These are phyloP conservation scores for Agelas oroides DNA, from an alignment of 37 sponge, comb jelly and placozoan genomes.

Conservation along the genomic window DNA sequence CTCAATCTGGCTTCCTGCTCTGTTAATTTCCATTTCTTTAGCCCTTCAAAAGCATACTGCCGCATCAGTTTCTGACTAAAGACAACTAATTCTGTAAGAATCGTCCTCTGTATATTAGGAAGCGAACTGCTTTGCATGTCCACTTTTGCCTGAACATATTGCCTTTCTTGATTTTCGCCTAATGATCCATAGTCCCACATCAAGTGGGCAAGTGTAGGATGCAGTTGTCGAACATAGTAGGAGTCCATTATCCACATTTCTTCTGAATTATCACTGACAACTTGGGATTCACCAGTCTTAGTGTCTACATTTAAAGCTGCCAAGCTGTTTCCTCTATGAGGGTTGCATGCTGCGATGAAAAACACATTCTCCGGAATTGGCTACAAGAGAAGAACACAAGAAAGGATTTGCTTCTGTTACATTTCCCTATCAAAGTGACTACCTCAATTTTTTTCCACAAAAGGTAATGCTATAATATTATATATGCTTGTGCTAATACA, in stretches of 20 bases:
- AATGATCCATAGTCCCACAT: conserved; percentile 85
- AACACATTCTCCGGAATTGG: conserved; percentile 74
- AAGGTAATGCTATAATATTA: too few relatives aligned
- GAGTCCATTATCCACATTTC: conserved; percentile 60
- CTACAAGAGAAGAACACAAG: conserved; percentile 14
- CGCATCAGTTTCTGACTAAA: conserved; percentile 67
- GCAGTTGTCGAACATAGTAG: conserved; percentile 76
- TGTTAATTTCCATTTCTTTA: neutral
- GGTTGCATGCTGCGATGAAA: conserved; percentile 82
- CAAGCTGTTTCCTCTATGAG: conserved; percentile 76
- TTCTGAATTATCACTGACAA: too few relatives aligned
- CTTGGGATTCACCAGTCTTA: neutral
- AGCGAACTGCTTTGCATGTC: conserved; percentile 29
- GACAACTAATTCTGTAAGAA: conserved; percentile 53
- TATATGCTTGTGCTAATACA: too few relatives aligned
- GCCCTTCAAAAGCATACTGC: conserved; percentile 57
- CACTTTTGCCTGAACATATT: conserved; percentile 66
- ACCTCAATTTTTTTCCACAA: too few relatives aligned
- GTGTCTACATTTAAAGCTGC: neutral
- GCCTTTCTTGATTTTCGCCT: conserved; percentile 60
- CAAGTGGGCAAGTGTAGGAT: conserved; percentile 66
- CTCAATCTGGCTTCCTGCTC: conserved; percentile 27
- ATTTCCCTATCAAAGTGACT: too few relatives aligned
- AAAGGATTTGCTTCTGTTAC: too few relatives aligned
- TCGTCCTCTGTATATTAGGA: neutral